Base-by-base conservation (phyloP, 2,888 invertebrate species). In the Plutella xylostella region DNA sequence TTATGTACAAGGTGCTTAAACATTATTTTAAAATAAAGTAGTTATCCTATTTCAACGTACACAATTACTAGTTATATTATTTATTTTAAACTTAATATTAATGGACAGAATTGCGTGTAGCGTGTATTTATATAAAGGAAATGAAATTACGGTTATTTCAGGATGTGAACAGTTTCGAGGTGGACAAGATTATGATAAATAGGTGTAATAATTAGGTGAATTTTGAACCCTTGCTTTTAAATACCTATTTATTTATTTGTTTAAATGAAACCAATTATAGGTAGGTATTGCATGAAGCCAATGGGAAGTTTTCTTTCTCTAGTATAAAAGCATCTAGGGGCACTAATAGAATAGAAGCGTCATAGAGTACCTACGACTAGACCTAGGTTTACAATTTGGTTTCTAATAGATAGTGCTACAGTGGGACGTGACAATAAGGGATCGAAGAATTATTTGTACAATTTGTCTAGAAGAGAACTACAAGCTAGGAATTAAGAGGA, bases 31-130 rank as follows among this genome's bases (percentile, higher is more conserved):
- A 4, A 6, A 9, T 28, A 28, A n/a, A 18, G 11, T n/a, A 37
- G n/a, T n/a, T 37, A 30, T 42, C 12, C 28, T 9, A 41, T 62
- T 63, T 46, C 48, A 68, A 72, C 63, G 61, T 71, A 63, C 60
- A 68, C 61, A 58, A 65, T 65, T n/a, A n/a, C 68, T 72, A 71
- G 28, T 18, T 46, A 38, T 54, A 44, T 55, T 64, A 58, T n/a
- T n/a, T n/a, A n/a, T n/a, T n/a, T 37, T 39, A 50, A 58, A 55
- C 77, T 78, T 79, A 78, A 49, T 54, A 62, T 63, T 77, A 83
- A 76, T 83, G 82, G 82, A 83, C 82, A 83, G 82, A 79, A 72
- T 83, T 79, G 82, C 82, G 67, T 76, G 72, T 77, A 72, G 39
- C 42, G 42, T 33, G 31, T 42, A 14, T 14, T 38, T 38, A 12